phyloP scores from a whole-genome alignment of 2,888 invertebrate species.

The Antheraea yamamai region DNA sequence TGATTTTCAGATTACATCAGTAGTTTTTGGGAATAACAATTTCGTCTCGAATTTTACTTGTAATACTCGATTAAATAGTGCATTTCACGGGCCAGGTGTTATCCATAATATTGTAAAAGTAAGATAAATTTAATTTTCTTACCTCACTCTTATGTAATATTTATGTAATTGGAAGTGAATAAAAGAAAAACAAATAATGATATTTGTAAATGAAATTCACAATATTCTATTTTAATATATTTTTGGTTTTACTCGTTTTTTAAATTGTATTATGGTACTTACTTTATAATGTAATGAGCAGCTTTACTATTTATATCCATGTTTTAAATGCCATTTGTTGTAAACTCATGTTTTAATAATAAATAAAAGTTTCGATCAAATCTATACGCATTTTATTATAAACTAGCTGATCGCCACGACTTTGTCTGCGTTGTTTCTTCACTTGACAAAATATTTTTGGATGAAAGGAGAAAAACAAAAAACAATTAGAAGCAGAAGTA shows the following conservation, averaged over 20 bases:
- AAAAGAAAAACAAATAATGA: background rate
- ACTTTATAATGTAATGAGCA: conserved; percentile 64
- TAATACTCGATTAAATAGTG: background rate
- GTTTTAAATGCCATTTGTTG: conserved; percentile 81
- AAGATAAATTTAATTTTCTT: conserved; percentile 4
- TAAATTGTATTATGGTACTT: conserved; percentile 30
- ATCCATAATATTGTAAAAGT: background rate
- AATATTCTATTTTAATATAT: background rate
- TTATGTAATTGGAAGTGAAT: background rate
- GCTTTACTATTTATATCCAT: conserved; percentile 80
- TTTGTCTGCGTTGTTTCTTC: too few relatives aligned
- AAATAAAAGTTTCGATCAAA: conserved; percentile 73
- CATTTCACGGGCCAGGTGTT: background rate
- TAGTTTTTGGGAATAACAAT: background rate
- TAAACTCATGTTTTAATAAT: conserved; percentile 80
- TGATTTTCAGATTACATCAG: background rate
- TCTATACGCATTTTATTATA: conserved; percentile 35
- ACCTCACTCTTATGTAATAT: background rate
- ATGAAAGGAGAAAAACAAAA: too few relatives aligned
- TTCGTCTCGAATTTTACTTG: background rate
- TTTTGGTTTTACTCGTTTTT: conserved; percentile 17
- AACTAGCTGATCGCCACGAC: background rate
- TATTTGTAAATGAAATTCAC: background rate
- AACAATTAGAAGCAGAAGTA: too few relatives aligned
- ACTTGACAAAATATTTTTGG: too few relatives aligned